phyloP scores from a whole-genome alignment of 2,888 invertebrate species.

The Amphiduros pacificus region DNA sequence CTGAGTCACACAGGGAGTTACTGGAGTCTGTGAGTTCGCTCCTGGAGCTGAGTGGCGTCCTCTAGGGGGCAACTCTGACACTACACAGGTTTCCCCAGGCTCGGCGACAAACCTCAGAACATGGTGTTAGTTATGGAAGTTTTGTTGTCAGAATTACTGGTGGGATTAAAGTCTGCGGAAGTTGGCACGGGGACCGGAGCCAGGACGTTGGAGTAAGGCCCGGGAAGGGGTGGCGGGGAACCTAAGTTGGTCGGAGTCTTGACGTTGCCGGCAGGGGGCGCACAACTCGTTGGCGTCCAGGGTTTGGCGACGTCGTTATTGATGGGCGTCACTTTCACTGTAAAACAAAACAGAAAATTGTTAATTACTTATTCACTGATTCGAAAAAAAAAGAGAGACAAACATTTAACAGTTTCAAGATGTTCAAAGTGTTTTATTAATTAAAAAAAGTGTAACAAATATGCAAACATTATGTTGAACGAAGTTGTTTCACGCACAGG shows the following conservation, averaged over 20 bases:
- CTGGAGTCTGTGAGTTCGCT: too few species aligned
- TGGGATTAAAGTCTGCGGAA: conserved; percentile 4
- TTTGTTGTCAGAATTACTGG: conserved; percentile 6
- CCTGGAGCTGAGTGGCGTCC: too few species aligned
- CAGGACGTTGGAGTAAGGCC: conserved; percentile 24
- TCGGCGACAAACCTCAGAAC: conserved; percentile 13
- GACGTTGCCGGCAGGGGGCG: conserved; percentile 1
- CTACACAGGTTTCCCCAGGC: too few species aligned
- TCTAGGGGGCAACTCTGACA: too few species aligned
- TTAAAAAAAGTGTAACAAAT: background rate
- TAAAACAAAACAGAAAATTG: background rate
- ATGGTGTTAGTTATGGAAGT: conserved; percentile 9
- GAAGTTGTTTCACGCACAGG: too few species aligned
- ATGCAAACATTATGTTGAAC: too few species aligned
- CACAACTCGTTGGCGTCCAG: conserved; percentile 1
- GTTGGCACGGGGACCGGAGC: conserved; percentile 5
- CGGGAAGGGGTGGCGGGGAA: conserved; percentile 20
- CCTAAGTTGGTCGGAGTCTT: conserved; percentile 8
- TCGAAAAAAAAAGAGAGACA: background rate
- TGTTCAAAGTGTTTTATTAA: background rate
- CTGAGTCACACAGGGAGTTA: too few species aligned
- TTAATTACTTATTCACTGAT: background rate
- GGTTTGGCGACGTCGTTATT: background rate
- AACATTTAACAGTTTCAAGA: background rate
- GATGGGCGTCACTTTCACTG: background rate